Percentiles rank a stretch among this genome's conserved stretches.
These are phyloP conservation scores for Sipha maydis DNA, from an alignment of 2,888 invertebrate species.

Conservation along the genomic window DNA sequence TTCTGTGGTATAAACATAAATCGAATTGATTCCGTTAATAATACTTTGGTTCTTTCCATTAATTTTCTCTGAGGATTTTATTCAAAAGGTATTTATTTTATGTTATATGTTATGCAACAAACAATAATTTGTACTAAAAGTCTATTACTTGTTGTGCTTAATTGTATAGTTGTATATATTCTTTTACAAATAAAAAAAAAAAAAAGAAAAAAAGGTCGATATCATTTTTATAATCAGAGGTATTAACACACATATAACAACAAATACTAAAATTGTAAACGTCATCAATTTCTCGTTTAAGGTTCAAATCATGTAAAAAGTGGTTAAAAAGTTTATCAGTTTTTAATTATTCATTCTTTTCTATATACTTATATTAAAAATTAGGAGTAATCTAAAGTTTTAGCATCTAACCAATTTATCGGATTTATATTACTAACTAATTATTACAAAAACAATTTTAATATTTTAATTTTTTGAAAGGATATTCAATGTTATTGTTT, in stretches of 20 bases:
- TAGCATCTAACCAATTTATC: background rate
- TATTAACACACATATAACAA: too few species aligned
- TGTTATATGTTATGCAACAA: background rate
- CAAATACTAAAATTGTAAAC: background rate
- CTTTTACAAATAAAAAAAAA: too few species aligned
- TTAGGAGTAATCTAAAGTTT: background rate
- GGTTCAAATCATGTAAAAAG: background rate
- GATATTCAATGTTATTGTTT: too few species aligned
- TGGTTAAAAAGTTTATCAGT: background rate
- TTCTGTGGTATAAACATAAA: too few species aligned
- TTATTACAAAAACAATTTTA: background rate
- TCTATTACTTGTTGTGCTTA: too few species aligned
- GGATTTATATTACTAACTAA: background rate
- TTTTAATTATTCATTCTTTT: background rate
- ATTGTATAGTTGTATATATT: too few species aligned
- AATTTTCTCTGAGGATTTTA: background rate
- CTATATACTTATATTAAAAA: background rate
- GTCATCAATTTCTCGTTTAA: background rate
- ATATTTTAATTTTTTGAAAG: too few species aligned
- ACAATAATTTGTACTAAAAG: background rate
- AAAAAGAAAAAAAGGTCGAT: too few species aligned
- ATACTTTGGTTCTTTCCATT: background rate
- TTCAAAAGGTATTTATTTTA: background rate
- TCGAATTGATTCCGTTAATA: too few species aligned
- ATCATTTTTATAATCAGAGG: too few species aligned